phyloP scores from a whole-genome alignment of 1,140 invertebrate species.

The Paramacrobiotus metropolitanus region DNA sequence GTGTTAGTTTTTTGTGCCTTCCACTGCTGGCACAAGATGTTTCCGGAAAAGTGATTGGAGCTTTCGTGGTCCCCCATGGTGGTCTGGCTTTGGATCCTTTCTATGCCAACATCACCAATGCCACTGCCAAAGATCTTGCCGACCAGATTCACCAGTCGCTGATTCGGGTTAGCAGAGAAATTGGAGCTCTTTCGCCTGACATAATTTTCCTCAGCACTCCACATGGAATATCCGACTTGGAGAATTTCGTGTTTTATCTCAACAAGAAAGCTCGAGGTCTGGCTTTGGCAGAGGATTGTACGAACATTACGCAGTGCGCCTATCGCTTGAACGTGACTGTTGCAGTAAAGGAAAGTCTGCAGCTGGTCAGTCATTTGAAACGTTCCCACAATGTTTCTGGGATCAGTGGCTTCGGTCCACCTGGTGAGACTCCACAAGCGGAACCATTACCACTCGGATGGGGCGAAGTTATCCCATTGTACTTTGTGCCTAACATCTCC shows the following conservation, averaged over 20 bases:
- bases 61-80: not conserved
- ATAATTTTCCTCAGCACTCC: conserved; percentile 2
- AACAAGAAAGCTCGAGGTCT: not conserved
- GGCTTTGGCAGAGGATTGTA: not conserved
- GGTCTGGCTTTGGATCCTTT: not conserved
- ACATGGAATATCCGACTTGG: not conserved
- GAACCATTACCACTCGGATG: not conserved
- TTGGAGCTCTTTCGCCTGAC: not conserved
- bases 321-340: not conserved
- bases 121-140: not conserved
- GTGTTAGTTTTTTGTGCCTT: no score
- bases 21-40: no score
- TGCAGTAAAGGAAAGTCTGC: not conserved
- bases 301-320: not conserved
- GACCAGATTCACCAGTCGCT: not conserved
- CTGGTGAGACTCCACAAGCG: not conserved
- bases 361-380: not conserved
- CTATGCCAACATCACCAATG: not conserved
- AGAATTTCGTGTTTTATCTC: not conserved
- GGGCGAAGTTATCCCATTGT: not conserved
- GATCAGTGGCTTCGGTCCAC: not conserved
- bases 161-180: not conserved
- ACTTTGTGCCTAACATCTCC: not conserved
- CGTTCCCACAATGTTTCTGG: not conserved
- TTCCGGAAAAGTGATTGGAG: not conserved